These are phyloP conservation scores for Holothuria leucospilota DNA, from an alignment of 53 echinoderm and acorn worm species.

Conservation along the genomic window DNA sequence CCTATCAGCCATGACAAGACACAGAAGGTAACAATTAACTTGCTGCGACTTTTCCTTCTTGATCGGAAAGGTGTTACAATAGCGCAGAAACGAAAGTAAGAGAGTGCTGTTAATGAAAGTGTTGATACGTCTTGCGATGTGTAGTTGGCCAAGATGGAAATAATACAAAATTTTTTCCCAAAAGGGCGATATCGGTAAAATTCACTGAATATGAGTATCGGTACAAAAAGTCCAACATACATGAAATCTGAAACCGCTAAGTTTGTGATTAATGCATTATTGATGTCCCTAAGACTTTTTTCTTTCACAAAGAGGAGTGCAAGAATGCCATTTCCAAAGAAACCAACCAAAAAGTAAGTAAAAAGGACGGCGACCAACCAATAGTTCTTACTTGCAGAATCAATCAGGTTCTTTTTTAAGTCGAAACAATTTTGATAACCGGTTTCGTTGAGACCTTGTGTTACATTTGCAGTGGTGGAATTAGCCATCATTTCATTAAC, in stretches of 20 bases:
- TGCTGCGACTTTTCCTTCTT: background rate
- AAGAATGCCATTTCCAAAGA: constrained; percentile 24
- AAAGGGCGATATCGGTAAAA: background rate
- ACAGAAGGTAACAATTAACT: too few species aligned
- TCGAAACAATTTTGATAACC: too few species aligned
- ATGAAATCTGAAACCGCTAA: constrained; percentile 16
- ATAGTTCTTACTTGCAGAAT: too few species aligned
- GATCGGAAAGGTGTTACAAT: constrained; percentile 12
- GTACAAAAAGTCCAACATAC: background rate
- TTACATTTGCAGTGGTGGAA: too few species aligned
- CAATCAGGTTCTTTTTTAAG: too few species aligned
- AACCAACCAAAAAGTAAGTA: background rate
- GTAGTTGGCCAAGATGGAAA: constrained; percentile 14
- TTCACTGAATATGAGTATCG: background rate
- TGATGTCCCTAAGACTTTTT: background rate
- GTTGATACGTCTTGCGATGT: constrained; percentile 27
- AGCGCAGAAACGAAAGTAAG: constrained; percentile 21
- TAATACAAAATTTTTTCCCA: background rate
- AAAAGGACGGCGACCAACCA: background rate
- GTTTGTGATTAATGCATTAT: constrained; percentile 16
- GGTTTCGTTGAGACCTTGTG: too few species aligned
- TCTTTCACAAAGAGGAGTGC: background rate
- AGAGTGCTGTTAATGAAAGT: constrained; percentile 6
- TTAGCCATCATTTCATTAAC: too few species aligned
- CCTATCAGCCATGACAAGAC: too few species aligned